Percentiles rank a stretch among this genome's conserved stretches.
Conservation (phyloP, 2,888 invertebrate genomes). For the Himalopsyche anomala region DNA sequence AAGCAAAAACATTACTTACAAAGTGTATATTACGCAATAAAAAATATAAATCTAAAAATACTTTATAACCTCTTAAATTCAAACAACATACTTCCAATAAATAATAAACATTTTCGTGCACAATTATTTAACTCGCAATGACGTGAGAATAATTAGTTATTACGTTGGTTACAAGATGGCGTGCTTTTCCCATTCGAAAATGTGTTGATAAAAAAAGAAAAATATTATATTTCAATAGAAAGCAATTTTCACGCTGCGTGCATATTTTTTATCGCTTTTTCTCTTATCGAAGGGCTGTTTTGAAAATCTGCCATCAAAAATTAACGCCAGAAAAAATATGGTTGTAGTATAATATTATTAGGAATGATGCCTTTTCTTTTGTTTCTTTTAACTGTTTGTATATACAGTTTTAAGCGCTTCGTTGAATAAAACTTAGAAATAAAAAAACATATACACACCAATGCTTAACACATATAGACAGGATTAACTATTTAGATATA, state of each 20-base stretch:
- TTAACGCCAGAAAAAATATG: neutral
- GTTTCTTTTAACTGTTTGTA: neutral
- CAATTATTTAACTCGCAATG: neutral
- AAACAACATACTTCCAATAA: neutral
- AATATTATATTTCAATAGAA: neutral
- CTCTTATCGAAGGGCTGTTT: neutral
- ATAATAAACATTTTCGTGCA: conserved; percentile 12
- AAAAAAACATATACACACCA: no score
- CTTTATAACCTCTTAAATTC: neutral
- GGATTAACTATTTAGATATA: no score
- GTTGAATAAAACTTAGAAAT: no score
- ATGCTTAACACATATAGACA: no score
- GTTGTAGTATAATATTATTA: neutral
- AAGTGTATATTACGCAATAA: neutral
- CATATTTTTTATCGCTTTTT: neutral
- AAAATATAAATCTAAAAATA: neutral
- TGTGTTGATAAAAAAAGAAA: conserved; percentile 10
- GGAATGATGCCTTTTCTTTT: neutral
- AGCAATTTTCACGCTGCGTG: conserved; percentile 8
- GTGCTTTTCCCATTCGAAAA: neutral
- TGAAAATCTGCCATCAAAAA: neutral
- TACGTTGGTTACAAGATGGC: neutral
- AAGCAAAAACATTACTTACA: neutral
- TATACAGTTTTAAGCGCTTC: no score
- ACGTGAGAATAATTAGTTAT: conserved; percentile 23